Percentiles rank a stretch among this genome's conserved stretches.
phyloP scores from a whole-genome alignment of 2,113 vertebrate species.

The Vidua chalybeata region DNA sequence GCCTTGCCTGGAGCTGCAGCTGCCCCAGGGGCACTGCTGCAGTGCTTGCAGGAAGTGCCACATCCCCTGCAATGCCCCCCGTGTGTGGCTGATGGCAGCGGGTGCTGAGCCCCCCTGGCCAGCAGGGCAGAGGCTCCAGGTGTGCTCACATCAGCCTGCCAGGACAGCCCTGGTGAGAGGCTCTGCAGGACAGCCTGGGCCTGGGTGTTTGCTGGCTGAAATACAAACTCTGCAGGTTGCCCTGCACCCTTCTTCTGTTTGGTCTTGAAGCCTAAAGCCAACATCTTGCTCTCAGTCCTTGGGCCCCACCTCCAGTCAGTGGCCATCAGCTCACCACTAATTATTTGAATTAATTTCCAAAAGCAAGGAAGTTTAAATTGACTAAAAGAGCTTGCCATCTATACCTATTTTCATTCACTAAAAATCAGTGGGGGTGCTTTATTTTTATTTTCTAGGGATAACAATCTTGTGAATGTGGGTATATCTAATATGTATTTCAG shows the following conservation, averaged over 20 bases:
- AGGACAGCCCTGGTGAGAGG: rapidly evolving
- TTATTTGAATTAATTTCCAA: neutral
- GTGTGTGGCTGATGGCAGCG: rapidly evolving
- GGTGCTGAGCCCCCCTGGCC: neutral
- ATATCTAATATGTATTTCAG: neutral
- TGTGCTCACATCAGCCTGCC: rapidly evolving
- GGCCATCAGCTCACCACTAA: neutral
- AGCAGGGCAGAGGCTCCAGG: rapidly evolving
- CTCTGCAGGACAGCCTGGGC: neutral
- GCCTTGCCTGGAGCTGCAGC: neutral
- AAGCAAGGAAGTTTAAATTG: neutral
- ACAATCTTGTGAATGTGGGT: neutral
- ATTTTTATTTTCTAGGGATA: neutral
- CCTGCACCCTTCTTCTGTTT: neutral
- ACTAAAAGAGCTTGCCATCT: neutral
- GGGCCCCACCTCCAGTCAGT: neutral
- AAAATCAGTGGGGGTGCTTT: neutral
- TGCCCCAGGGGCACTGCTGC: neutral
- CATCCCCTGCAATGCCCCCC: rapidly evolving
- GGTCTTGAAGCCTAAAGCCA: neutral
- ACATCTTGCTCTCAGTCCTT: neutral
- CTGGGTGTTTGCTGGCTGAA: neutral
- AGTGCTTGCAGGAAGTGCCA: rapidly evolving
- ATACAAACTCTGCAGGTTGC: neutral
- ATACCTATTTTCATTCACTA: neutral